These are phyloP conservation scores for Tetramorium simillimum DNA, from an alignment of 1,140 invertebrate species.

Conservation along the genomic window DNA sequence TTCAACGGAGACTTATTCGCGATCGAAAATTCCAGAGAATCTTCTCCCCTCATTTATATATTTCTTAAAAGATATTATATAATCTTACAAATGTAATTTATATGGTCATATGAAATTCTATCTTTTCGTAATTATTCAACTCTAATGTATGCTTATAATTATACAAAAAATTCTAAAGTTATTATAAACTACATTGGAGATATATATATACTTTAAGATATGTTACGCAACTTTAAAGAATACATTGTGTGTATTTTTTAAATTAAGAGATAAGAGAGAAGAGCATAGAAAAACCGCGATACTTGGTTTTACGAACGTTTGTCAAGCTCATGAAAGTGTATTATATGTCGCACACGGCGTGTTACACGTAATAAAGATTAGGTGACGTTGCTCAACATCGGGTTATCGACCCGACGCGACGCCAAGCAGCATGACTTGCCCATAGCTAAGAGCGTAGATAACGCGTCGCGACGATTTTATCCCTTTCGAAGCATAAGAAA, in stretches of 20 bases:
- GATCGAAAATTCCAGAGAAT: background rate
- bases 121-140: background rate
- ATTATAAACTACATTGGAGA: no score
- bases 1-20: background rate
- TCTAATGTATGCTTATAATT: no score
- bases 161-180: no score
- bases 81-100: background rate
- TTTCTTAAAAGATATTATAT: background rate
- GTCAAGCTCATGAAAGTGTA: background rate
- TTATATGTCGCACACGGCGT: conserved; percentile 1
- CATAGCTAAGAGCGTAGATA: conserved; percentile 17
- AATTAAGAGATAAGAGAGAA: background rate
- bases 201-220: no score
- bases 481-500: conserved; percentile 32
- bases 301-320: background rate
- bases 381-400: conserved; percentile 20
- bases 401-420: conserved; percentile 34
- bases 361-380: conserved; percentile 47
- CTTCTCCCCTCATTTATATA: background rate
- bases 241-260: background rate
- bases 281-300: background rate
- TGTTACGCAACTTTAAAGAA: no score
- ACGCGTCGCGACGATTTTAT: conserved; percentile 21
- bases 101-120: background rate
- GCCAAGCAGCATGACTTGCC: conserved; percentile 1